Evolutionary conservation across 2,113 vertebrate genomes (phyloP).

Genomic region (Capra hircus): DNA sequence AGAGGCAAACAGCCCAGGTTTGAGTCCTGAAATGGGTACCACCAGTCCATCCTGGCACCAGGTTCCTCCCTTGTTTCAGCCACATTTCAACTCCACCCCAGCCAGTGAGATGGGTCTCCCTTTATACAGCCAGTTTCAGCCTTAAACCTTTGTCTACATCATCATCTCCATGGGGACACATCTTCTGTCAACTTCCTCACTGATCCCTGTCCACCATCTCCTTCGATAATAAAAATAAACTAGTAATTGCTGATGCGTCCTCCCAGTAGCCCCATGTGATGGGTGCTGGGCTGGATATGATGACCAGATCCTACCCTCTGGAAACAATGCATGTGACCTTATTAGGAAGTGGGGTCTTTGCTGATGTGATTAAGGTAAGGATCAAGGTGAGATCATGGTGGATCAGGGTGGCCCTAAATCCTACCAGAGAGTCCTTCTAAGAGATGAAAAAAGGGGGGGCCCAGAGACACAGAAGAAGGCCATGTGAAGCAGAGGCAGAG

Average conservation of each 20-base stretch:
- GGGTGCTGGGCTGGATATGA: rapidly evolving
- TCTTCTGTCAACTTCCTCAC: not conserved
- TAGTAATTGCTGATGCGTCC: rapidly evolving
- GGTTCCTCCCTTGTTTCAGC: not conserved
- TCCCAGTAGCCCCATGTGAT: rapidly evolving
- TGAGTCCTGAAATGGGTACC: not conserved
- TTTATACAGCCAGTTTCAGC: not conserved
- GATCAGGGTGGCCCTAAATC: not conserved
- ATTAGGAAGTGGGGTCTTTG: not conserved
- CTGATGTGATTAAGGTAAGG: not conserved
- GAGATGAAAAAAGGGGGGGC: not conserved
- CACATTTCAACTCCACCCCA: not conserved
- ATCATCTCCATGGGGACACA: rapidly evolving
- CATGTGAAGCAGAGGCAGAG: rapidly evolving
- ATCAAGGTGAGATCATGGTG: rapidly evolving
- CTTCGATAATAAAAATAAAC: rapidly evolving
- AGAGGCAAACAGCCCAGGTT: rapidly evolving
- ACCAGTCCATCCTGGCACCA: not conserved
- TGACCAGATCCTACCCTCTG: not conserved
- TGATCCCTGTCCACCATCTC: not conserved
- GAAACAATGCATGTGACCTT: not conserved
- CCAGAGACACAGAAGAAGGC: not conserved
- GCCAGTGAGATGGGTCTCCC: rapidly evolving
- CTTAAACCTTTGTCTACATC: not conserved
- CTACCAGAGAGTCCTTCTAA: not conserved